Percentiles rank a stretch among this genome's conserved stretches.
Evolutionary conservation across 1,140 invertebrate species (phyloP).

Genomic region (Pseudomyrmex dendroicus): DNA sequence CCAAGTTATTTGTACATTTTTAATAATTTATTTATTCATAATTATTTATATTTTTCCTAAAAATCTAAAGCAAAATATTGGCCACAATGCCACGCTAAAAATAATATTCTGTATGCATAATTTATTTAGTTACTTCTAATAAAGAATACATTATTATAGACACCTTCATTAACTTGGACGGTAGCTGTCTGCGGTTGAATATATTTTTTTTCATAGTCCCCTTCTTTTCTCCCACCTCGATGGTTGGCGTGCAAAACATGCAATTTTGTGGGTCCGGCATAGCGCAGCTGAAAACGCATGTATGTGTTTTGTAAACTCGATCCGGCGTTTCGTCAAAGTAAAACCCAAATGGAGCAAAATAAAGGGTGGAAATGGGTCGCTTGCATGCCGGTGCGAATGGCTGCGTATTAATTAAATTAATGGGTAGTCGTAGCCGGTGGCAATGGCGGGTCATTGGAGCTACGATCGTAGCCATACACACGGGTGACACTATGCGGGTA

Average conservation of each 20-base stretch:
- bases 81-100: slow-evolving; percentile 1
- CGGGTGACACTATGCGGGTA: neutral
- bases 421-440: slow-evolving; percentile 56
- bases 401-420: slow-evolving; percentile 75
- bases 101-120: slow-evolving; percentile 44
- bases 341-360: slow-evolving; percentile 67
- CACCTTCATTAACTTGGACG: slow-evolving; percentile 40
- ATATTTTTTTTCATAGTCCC: slow-evolving; percentile 22
- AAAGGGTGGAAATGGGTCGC: slow-evolving; percentile 62
- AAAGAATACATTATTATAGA: slow-evolving; percentile 53
- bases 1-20: neutral
- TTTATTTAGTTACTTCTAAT: slow-evolving; percentile 32
- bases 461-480: slow-evolving; percentile 58
- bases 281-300: neutral
- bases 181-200: slow-evolving; percentile 10
- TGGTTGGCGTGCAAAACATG: slow-evolving; percentile 5
- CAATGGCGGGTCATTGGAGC: slow-evolving; percentile 62
- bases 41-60: slow-evolving; percentile 8
- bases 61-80: neutral
- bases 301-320: slow-evolving; percentile 42
- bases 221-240: neutral
- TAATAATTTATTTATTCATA: slow-evolving; percentile 23
- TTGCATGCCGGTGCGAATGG: slow-evolving; percentile 65
- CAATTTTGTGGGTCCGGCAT: slow-evolving; percentile 9
- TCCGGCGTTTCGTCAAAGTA: slow-evolving; percentile 59